Percentiles rank a stretch among this genome's conserved stretches.
Conservation (phyloP, 2,797 vertebrate species). For the Sphenodon punctatus region DNA sequence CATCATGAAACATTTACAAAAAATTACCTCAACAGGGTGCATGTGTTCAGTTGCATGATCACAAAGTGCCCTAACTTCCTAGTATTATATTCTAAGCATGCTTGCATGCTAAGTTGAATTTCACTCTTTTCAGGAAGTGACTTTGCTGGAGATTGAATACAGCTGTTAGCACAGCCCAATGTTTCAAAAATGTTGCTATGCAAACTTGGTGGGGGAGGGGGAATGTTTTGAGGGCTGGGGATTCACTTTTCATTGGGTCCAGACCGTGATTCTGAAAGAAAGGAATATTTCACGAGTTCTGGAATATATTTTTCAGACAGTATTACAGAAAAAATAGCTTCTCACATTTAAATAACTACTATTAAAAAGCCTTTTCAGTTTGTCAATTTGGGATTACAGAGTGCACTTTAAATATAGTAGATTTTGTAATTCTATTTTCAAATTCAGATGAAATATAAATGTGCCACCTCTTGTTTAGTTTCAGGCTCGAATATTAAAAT, state of each 20-base stretch:
- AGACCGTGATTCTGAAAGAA: conserved; percentile 31
- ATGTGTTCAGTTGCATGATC: conserved; percentile 72
- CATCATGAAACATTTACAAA: conserved; percentile 70
- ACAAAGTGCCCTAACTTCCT: conserved; percentile 61
- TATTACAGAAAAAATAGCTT: conserved; percentile 36
- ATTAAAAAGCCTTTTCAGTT: conserved; percentile 20
- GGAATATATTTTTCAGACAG: conserved; percentile 39
- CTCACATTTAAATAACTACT: conserved; percentile 5
- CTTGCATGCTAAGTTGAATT: conserved; percentile 72
- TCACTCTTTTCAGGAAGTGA: conserved; percentile 75
- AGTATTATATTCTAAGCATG: conserved; percentile 69
- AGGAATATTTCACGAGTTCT: neutral
- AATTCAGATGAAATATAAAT: neutral
- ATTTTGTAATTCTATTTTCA: neutral
- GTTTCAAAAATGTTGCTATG: conserved; percentile 66
- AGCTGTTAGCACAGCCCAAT: conserved; percentile 71
- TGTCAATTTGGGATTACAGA: too few species aligned
- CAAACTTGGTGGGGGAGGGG: conserved; percentile 56
- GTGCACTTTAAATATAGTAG: too few species aligned
- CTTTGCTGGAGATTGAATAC: conserved; percentile 75
- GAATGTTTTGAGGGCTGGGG: conserved; percentile 58
- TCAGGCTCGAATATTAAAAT: conserved; percentile 31
- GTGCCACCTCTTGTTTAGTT: conserved; percentile 6
- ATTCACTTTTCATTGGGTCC: conserved; percentile 51
- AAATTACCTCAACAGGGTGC: conserved; percentile 73